Conservation (phyloP, 2,888 invertebrate genomes). For the Archips xylosteana region DNA sequence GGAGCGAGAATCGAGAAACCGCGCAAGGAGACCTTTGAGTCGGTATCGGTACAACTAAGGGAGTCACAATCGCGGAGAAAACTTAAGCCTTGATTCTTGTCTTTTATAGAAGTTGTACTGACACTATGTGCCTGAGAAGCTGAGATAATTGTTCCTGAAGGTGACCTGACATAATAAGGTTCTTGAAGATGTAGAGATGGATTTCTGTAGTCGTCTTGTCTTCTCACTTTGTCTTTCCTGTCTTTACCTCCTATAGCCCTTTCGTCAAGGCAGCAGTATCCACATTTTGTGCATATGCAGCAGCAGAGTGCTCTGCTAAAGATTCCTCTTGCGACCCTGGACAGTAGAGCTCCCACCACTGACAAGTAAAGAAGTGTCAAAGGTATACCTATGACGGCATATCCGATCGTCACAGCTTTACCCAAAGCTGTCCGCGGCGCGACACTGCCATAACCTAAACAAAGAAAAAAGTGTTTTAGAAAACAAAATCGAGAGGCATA, state of each 20-base stretch:
- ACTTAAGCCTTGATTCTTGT: constrained; percentile 73
- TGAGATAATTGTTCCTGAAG: constrained; percentile 82
- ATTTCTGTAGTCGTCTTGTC: constrained; percentile 87
- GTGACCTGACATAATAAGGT: constrained; percentile 88
- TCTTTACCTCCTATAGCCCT: constrained; percentile 93
- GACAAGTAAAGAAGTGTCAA: constrained; percentile 94
- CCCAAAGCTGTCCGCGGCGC: constrained; percentile 96
- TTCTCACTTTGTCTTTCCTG: constrained; percentile 90
- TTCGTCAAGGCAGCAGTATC: constrained; percentile 95
- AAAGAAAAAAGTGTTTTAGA: constrained; percentile 37
- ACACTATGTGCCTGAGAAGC: constrained; percentile 81
- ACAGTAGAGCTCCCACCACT: constrained; percentile 94
- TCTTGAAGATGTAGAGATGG: constrained; percentile 88
- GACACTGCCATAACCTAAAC: constrained; percentile 96
- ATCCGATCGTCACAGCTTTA: constrained; percentile 95
- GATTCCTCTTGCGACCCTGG: constrained; percentile 92
- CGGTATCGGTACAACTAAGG: constrained; percentile 88
- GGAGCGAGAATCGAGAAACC: constrained; percentile 94
- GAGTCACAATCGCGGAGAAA: constrained; percentile 83
- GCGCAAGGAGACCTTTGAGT: constrained; percentile 88
- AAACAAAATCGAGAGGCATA: background rate
- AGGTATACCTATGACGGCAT: constrained; percentile 95
- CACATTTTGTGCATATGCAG: constrained; percentile 95
- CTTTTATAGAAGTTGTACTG: constrained; percentile 75
- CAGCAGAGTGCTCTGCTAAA: constrained; percentile 94